phyloP scores from a whole-genome alignment of 1,140 invertebrate species.

The Odontomachus brunneus region DNA sequence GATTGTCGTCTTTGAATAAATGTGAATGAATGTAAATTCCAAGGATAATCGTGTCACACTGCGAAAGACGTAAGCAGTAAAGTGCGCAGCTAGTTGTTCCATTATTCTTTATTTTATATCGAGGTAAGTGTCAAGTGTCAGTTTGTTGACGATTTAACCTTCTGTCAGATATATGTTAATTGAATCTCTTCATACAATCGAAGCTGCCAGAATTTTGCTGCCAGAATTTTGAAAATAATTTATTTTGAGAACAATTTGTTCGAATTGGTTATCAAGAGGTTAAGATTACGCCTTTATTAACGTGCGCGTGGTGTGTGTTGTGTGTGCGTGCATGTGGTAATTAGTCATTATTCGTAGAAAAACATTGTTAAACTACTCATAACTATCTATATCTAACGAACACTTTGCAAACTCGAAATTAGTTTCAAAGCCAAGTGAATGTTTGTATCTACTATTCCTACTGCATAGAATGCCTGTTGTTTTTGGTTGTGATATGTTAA shows the following conservation, averaged over 20 bases:
- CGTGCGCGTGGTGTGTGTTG: not conserved
- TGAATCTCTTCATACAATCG: not conserved
- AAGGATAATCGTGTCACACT: not conserved
- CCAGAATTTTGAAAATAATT: too few relatives aligned
- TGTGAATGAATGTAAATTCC: constrained; percentile 5
- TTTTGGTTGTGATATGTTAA: constrained; percentile 58
- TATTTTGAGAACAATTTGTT: not conserved
- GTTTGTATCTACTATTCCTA: not conserved
- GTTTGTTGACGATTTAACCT: not conserved
- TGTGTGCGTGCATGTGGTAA: not conserved
- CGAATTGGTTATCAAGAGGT: constrained; percentile 17
- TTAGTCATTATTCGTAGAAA: not conserved
- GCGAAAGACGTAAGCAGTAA: not conserved
- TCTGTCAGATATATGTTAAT: not conserved
- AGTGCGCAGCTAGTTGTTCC: not conserved
- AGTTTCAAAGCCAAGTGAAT: not conserved
- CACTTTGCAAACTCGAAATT: not conserved
- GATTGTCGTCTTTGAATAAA: not conserved
- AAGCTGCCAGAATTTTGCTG: not conserved
- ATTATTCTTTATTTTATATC: constrained; percentile 1
- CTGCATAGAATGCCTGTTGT: not conserved
- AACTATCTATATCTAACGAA: not conserved
- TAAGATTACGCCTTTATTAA: constrained; percentile 21
- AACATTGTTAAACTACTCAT: not conserved
- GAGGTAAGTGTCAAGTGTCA: constrained; percentile 40